Percentiles rank a stretch among this genome's conserved stretches.
Conservation (phyloP, 2,797 vertebrate genomes). For the Hydrocynus forskahlii region DNA sequence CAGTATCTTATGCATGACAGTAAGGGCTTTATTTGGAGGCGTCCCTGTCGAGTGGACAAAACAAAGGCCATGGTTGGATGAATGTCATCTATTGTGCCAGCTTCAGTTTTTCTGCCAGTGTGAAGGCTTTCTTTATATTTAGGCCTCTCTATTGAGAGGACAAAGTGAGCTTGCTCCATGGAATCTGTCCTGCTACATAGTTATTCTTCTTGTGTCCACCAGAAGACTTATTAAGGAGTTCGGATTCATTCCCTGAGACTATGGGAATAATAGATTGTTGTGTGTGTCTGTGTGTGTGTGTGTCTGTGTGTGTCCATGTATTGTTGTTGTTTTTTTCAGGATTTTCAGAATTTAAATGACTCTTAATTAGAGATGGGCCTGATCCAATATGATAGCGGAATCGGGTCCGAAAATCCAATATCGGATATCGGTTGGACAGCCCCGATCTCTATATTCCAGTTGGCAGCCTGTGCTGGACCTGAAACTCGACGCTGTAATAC, state of each 20-base stretch:
- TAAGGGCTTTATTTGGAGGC: conserved; percentile 45
- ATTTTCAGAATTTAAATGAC: no score
- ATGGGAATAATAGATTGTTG: neutral
- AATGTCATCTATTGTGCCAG: conserved; percentile 30
- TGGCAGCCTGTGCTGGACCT: no score
- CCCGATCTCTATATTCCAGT: no score
- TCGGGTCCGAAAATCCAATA: no score
- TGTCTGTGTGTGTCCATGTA: no score
- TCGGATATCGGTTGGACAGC: no score
- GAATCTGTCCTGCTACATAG: neutral
- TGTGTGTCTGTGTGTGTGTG: neutral
- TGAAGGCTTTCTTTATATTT: conserved; percentile 33
- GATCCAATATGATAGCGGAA: no score
- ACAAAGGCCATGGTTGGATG: conserved; percentile 34
- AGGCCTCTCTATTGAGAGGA: conserved; percentile 17
- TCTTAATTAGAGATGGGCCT: no score
- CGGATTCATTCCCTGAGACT: neutral
- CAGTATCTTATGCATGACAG: conserved; percentile 35
- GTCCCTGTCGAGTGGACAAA: conserved; percentile 38
- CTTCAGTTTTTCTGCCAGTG: conserved; percentile 26
- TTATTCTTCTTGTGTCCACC: conserved; percentile 19
- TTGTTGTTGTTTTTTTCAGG: no score
- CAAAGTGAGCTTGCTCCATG: conserved; percentile 9
- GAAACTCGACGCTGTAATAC: no score
- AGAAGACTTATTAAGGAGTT: neutral